Evolutionary conservation across 1,140 invertebrate genomes (phyloP).

Genomic region (Doryteuthis pealeii): DNA sequence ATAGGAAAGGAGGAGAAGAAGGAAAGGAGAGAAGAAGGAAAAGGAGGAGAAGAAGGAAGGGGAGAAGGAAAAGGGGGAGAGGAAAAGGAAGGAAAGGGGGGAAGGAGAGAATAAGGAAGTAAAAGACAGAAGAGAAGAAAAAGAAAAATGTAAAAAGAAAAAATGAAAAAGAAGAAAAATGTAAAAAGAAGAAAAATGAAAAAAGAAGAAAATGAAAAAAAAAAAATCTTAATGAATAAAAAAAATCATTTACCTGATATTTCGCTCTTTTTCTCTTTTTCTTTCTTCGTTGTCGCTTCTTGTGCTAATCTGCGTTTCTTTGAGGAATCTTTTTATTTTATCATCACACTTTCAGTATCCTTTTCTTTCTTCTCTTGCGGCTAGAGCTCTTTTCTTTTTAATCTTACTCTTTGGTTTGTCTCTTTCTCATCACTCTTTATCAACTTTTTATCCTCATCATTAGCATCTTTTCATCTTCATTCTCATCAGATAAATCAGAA

Average conservation of each 20-base stretch:
- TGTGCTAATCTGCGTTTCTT: background rate
- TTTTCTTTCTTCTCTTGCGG: conserved; percentile 21
- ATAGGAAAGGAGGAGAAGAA: background rate
- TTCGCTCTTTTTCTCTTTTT: conserved; percentile 17
- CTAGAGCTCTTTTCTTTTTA: conserved; percentile 5
- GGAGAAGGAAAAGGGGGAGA: too few relatives aligned
- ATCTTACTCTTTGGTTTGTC: conserved; percentile 2
- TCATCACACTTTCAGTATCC: conserved; percentile 3
- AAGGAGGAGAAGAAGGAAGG: background rate
- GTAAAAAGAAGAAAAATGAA: background rate
- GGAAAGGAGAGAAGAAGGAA: background rate
- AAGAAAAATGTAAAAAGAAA: too few relatives aligned
- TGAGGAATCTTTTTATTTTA: background rate
- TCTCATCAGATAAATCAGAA: background rate
- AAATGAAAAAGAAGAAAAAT: background rate
- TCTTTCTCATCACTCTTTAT: conserved; percentile 7
- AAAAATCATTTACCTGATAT: background rate
- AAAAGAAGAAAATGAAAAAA: background rate
- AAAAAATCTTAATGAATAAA: background rate
- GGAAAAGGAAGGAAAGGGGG: too few relatives aligned
- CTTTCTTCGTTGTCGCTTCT: background rate
- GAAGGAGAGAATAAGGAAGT: too few relatives aligned
- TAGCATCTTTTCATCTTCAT: background rate
- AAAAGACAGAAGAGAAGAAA: too few relatives aligned
- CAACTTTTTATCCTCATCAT: conserved; percentile 6